phyloP scores from a whole-genome alignment of 2,113 vertebrate species.

The Indicator maculatus region DNA sequence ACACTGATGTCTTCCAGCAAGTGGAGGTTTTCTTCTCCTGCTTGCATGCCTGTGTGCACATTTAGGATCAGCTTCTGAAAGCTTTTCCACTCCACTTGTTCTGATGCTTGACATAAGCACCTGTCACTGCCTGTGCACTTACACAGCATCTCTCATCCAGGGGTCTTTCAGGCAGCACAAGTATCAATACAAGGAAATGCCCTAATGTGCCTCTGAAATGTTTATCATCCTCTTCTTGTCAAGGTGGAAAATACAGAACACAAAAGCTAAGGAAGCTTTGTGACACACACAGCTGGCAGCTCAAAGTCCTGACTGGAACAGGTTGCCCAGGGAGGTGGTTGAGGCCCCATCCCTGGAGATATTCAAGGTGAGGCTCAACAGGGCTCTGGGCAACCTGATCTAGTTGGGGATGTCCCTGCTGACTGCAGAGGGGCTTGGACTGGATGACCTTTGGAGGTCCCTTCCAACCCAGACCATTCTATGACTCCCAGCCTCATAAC shows the following conservation, averaged over 20 bases:
- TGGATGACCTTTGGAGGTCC: too few species aligned
- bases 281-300: neutral
- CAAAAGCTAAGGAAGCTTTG: neutral
- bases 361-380: too few species aligned
- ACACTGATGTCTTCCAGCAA: neutral
- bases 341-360: too few species aligned
- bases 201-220: neutral
- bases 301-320: neutral
- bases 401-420: too few species aligned
- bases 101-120: neutral
- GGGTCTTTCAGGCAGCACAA: neutral
- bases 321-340: too few species aligned
- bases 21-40: neutral
- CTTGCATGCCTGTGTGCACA: rapidly evolving
- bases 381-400: too few species aligned
- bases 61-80: neutral
- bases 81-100: neutral
- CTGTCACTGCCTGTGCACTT: neutral
- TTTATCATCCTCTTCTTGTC: neutral
- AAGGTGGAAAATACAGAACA: neutral
- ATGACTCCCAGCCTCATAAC: neutral
- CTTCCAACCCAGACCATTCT: too few species aligned
- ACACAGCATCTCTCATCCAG: neutral
- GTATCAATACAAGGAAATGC: neutral
- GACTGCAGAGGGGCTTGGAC: too few species aligned